Evolutionary conservation across 2,113 vertebrate species (phyloP), one percentile per base, ranked within the genome.

Genomic region (Dicaeum eximium): DNA sequence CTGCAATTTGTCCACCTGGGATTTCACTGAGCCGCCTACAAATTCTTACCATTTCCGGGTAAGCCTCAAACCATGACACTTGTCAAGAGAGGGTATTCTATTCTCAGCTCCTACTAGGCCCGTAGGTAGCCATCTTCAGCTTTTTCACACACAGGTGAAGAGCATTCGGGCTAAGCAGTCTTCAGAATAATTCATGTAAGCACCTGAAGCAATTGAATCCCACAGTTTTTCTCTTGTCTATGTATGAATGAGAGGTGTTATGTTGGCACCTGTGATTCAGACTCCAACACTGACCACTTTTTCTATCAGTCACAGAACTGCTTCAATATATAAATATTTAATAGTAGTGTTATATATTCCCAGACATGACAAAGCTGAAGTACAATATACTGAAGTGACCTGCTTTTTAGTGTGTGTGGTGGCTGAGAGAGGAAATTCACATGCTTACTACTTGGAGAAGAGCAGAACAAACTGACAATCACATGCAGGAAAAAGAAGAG

Each of bases 371-470:
- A 88, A 80, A 92, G 47, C 40, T 88, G 42, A 93, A 69, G 40
- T 69, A 81, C 74, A 86, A 77, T 35, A 61, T 44, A 81, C 24
- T 75, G 79, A 75, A 78, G 60, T 37, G 73, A 69, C 42, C 80
- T 53, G 85, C 18, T 90, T 90, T 90, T 64, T 33, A 61, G 30
- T 25, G 11, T 33, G 47, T 91, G 71, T 61, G 28, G 80, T 91
- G 85, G 40, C 61, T 86, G 85, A 88, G 77, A 96, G 79, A 48
- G 86, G 35, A 93, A 92, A 93, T 90, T 87, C 56, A 93, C 37
- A 61, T 62, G 91, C 81, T 73, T 60, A 25, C 51, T 75, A 6
- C 48, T 71, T 74, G 69, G 62, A 95, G 90, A 47, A 92, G 40
- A 28, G 56, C 69, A 70, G 92, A 95, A 94, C 53, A 92, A 92